Percentiles rank a stretch among this genome's conserved stretches.
Conservation (phyloP, 2,113 vertebrate species). For the Mus pahari region DNA sequence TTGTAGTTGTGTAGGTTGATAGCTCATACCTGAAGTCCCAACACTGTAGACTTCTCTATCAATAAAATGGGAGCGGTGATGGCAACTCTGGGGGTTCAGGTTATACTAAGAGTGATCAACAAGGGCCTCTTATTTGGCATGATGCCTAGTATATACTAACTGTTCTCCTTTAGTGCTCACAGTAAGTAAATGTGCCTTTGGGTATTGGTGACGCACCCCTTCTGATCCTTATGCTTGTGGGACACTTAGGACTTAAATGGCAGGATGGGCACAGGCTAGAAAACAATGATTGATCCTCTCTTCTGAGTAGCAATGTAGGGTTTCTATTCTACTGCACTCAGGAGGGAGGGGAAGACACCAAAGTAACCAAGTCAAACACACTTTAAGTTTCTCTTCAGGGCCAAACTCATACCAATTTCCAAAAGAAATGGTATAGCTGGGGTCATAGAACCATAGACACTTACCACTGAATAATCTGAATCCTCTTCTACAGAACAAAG, state of each 20-base stretch:
- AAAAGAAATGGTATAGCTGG: constrained; percentile 17
- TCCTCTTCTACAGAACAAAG: neutral
- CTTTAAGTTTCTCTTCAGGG: constrained; percentile 12
- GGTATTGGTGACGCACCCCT: neutral
- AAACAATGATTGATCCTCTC: neutral
- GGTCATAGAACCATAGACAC: neutral
- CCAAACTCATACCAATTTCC: constrained; percentile 46
- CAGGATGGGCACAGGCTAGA: neutral
- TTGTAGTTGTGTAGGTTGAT: neutral
- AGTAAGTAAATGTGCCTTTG: neutral
- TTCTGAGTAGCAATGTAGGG: neutral
- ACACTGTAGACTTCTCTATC: neutral
- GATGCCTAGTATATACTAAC: neutral
- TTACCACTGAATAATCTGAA: constrained; percentile 45
- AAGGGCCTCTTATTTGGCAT: neutral
- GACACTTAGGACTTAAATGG: neutral
- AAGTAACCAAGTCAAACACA: neutral
- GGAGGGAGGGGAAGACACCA: neutral
- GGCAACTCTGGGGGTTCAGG: neutral
- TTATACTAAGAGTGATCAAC: neutral
- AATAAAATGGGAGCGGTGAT: constrained; percentile 7
- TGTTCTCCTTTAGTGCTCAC: neutral
- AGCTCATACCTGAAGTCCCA: neutral
- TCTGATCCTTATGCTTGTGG: neutral
- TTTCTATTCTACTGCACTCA: neutral